phyloP scores from a whole-genome alignment of 2,797 vertebrate genomes.

The Pelochelys cantorii region DNA sequence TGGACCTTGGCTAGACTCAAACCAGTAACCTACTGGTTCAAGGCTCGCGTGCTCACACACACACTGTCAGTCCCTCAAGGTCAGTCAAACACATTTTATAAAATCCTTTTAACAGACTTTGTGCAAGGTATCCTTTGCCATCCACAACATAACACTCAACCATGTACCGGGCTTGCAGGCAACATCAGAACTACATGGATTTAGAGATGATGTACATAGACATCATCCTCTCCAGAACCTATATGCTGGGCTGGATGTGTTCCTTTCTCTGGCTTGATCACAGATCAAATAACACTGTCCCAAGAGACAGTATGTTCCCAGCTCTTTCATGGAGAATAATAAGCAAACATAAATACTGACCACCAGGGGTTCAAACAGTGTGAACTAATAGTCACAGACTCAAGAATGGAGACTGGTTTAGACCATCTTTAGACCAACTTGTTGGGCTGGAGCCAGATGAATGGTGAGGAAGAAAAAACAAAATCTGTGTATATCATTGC shows the following conservation, averaged over 20 bases:
- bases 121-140: neutral
- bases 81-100: neutral
- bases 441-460: neutral
- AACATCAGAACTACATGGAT: neutral
- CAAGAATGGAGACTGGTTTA: neutral
- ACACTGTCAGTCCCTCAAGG: neutral
- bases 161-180: neutral
- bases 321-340: neutral
- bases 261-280: neutral
- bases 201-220: accelerated
- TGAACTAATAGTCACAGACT: neutral
- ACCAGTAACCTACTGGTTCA: accelerated
- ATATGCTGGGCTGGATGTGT: neutral
- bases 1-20: accelerated
- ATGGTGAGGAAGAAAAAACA: neutral
- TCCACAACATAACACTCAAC: accelerated
- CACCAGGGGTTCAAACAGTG: neutral
- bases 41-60: neutral
- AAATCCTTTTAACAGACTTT: neutral
- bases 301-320: neutral
- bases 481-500: neutral
- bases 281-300: neutral
- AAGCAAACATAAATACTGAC: neutral
- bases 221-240: neutral
- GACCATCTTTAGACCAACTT: accelerated